These are phyloP conservation scores for Microcebus griseorufus DNA, from an alignment of 2,113 vertebrate genomes.

Conservation along the genomic window DNA sequence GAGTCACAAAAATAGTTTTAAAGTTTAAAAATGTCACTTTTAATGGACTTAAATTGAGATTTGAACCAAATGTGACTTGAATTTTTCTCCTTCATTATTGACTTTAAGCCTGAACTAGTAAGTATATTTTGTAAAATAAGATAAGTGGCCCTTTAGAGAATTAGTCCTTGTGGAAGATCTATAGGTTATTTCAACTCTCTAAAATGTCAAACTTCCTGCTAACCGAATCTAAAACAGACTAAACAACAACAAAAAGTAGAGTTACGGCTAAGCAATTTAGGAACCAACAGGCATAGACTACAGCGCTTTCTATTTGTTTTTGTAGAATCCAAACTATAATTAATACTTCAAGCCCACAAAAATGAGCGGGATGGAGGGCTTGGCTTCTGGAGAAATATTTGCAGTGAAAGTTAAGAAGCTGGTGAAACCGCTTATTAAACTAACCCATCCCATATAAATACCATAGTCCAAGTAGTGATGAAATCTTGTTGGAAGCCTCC, in stretches of 20 bases:
- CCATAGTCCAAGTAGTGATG: slow-evolving; percentile 21
- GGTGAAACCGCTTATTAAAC: slow-evolving; percentile 69
- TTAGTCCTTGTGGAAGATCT: background rate
- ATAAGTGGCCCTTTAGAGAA: background rate
- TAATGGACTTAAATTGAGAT: background rate
- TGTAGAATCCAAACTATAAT: slow-evolving; percentile 61
- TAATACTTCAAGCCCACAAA: slow-evolving; percentile 56
- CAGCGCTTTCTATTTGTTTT: slow-evolving; percentile 4
- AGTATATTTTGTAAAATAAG: background rate
- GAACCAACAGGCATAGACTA: background rate
- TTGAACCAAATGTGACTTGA: background rate
- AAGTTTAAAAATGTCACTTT: background rate
- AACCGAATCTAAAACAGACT: background rate
- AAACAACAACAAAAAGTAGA: background rate
- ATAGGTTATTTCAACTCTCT: background rate
- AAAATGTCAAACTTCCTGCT: background rate
- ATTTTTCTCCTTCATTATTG: background rate
- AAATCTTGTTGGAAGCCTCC: slow-evolving; percentile 50
- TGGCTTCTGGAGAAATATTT: slow-evolving; percentile 65
- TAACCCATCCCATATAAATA: slow-evolving; percentile 28
- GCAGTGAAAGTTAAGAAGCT: slow-evolving; percentile 66
- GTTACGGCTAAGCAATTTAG: background rate
- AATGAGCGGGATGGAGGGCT: slow-evolving; percentile 15
- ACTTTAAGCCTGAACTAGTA: background rate
- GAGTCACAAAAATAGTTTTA: background rate